Percentiles rank a stretch among this genome's conserved stretches.
Conservation (phyloP, 2,888 invertebrate species). For the Noctua janthina region DNA sequence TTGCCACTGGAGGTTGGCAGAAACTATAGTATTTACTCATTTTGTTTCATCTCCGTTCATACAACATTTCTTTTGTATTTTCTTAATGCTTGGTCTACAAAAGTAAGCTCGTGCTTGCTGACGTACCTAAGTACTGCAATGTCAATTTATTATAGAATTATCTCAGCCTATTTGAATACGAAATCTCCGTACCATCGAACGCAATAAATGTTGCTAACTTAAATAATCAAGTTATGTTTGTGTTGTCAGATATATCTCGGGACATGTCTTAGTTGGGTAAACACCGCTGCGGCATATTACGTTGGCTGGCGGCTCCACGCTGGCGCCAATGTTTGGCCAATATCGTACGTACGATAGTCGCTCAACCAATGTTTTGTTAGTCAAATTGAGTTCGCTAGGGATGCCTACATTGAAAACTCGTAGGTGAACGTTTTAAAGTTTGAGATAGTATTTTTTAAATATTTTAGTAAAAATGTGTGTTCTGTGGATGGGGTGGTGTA, state of each 20-base stretch:
- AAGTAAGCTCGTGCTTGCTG: not conserved
- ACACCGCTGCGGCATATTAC: constrained; percentile 62
- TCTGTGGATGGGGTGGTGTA: not conserved
- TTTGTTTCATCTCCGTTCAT: not conserved
- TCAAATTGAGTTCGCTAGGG: constrained; percentile 54
- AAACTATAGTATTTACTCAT: not conserved
- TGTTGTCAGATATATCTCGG: constrained; percentile 59
- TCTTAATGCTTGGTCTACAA: not conserved
- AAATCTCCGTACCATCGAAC: constrained; percentile 23
- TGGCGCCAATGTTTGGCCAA: constrained; percentile 59
- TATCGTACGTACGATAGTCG: constrained; percentile 24
- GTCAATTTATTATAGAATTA: not conserved
- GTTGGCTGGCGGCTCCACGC: constrained; percentile 29
- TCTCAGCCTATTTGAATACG: constrained; percentile 16
- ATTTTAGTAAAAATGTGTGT: not conserved
- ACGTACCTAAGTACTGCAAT: not conserved
- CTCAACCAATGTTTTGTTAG: constrained; percentile 59
- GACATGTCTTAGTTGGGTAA: constrained; percentile 62
- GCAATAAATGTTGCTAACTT: constrained; percentile 63
- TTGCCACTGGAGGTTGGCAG: not conserved
- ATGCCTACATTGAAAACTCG: constrained; percentile 28
- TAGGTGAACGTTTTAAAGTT: constrained; percentile 21
- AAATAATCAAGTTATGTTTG: constrained; percentile 67
- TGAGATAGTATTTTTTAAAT: constrained; percentile 5
- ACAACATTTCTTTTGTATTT: not conserved